Percentiles rank a stretch among this genome's conserved stretches.
phyloP scores from a whole-genome alignment of 1,140 invertebrate species.

The Rhyacophila brunnea region DNA sequence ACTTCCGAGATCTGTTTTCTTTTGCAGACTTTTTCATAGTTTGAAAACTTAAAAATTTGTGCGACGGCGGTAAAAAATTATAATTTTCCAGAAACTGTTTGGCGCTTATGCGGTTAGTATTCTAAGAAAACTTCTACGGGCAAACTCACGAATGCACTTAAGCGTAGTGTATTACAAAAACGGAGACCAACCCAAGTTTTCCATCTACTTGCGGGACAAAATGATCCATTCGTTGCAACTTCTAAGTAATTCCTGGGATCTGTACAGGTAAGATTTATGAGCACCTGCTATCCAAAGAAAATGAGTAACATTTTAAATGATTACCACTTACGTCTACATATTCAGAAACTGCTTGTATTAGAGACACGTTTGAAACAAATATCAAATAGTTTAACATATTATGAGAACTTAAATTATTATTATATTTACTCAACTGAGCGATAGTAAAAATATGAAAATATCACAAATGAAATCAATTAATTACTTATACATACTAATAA shows the following conservation, averaged over 20 bases:
- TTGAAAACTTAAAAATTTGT: slow-evolving; percentile 19
- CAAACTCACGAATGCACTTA: slow-evolving; percentile 33
- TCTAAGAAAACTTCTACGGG: slow-evolving; percentile 19
- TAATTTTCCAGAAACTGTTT: slow-evolving; percentile 17
- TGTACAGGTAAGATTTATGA: slow-evolving; percentile 31
- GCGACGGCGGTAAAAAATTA: slow-evolving; percentile 17
- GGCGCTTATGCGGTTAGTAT: slow-evolving; percentile 17
- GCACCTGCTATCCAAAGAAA: slow-evolving; percentile 21
- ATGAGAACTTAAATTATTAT: too few species aligned
- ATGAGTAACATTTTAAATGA: slow-evolving; percentile 16
- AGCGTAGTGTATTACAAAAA: slow-evolving; percentile 29
- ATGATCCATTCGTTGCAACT: slow-evolving; percentile 35
- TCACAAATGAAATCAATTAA: too few species aligned
- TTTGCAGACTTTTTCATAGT: slow-evolving; percentile 9
- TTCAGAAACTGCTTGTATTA: too few species aligned
- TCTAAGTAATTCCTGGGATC: slow-evolving; percentile 24
- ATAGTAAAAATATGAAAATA: too few species aligned
- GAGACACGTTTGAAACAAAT: too few species aligned
- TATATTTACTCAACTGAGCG: too few species aligned
- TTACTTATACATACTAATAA: too few species aligned
- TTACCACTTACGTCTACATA: too few species aligned
- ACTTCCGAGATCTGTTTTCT: too few species aligned
- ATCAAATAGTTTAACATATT: too few species aligned
- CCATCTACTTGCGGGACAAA: slow-evolving; percentile 32
- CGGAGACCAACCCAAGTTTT: slow-evolving; percentile 26